A percentile compares a stretch with the other conserved stretches of the same genome.
phyloP scores from a whole-genome alignment of 2,113 vertebrate species.

The Tachysurus vachellii region DNA sequence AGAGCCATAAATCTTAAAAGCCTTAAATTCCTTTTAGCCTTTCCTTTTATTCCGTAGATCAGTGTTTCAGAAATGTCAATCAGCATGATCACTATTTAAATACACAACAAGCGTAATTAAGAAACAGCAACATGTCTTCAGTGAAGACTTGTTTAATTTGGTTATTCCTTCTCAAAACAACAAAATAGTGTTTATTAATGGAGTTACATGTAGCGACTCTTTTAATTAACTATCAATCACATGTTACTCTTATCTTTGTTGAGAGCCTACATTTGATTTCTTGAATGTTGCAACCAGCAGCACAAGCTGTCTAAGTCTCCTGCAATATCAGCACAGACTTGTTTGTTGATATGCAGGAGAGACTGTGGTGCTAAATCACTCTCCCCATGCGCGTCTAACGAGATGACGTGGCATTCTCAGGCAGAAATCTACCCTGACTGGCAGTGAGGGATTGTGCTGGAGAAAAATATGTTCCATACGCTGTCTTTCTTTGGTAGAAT shows the following conservation, averaged over 20 bases:
- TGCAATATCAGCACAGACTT: neutral
- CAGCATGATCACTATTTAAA: neutral
- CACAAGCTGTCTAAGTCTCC: neutral
- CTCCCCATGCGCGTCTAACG: conserved; percentile 32
- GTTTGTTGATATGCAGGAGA: conserved; percentile 27
- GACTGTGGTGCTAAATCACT: conserved; percentile 30
- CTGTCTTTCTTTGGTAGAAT: conserved; percentile 1
- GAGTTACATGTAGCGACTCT: neutral
- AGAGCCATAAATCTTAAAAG: neutral
- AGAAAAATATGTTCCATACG: conserved; percentile 35
- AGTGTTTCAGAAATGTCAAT: neutral
- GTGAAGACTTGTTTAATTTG: neutral
- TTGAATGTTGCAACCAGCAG: neutral
- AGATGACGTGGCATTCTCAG: conserved; percentile 35
- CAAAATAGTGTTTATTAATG: neutral
- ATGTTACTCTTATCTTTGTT: neutral
- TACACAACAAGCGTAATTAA: neutral
- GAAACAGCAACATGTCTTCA: neutral
- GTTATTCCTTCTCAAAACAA: neutral
- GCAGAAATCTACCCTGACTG: conserved; percentile 42
- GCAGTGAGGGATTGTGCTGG: conserved; percentile 37
- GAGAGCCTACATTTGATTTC: neutral
- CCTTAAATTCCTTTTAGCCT: neutral
- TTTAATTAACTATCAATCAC: neutral
- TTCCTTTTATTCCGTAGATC: neutral